These are phyloP conservation scores for Tokudaia tokunoshimensis DNA, from an alignment of 2,797 vertebrate species.

Conservation along the genomic window DNA sequence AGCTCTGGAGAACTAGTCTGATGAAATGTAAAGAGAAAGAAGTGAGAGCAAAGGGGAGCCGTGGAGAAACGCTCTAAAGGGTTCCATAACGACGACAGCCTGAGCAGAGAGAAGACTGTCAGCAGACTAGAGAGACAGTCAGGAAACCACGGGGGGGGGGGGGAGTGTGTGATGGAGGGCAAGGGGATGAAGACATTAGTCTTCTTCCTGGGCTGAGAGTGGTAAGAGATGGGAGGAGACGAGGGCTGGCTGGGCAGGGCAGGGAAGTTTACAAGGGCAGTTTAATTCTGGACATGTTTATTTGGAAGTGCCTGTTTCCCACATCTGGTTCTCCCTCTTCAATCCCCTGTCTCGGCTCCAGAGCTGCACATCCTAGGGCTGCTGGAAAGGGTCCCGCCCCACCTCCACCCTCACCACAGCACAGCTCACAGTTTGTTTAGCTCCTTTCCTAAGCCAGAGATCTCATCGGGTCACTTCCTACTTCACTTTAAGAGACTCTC, in stretches of 20 bases:
- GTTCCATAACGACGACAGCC: background rate
- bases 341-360: background rate
- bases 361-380: background rate
- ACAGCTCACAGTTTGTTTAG: background rate
- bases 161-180: background rate
- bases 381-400: background rate
- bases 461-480: conserved; percentile 59
- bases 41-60: background rate
- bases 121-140: background rate
- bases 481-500: conserved; percentile 68
- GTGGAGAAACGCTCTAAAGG: background rate
- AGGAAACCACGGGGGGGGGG: background rate
- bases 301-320: conserved; percentile 54
- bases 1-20: conserved; percentile 26
- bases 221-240: background rate
- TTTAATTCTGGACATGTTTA: conserved; percentile 63
- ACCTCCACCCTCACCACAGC: background rate
- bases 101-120: conserved; percentile 30
- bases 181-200: background rate
- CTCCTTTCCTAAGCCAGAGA: conserved; percentile 61
- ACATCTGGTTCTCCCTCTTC: conserved; percentile 16
- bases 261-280: conserved; percentile 15
- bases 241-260: background rate
- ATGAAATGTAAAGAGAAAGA: background rate
- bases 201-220: background rate